A percentile compares a stretch with the other conserved stretches of the same genome.
phyloP scores from a whole-genome alignment of 2,113 vertebrate genomes.

The Empidonax traillii region DNA sequence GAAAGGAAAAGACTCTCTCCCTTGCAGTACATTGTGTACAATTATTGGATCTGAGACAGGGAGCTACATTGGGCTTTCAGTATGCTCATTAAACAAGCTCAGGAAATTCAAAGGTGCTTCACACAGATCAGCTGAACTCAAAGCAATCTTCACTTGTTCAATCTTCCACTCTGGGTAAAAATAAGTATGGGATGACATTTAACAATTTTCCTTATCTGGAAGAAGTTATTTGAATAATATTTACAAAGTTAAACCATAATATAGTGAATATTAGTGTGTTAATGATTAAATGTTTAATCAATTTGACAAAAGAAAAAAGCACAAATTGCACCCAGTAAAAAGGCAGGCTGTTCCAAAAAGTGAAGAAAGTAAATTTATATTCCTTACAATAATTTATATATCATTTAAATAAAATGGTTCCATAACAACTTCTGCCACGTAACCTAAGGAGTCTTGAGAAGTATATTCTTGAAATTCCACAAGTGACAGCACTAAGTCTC shows the following conservation, averaged over 20 bases:
- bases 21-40: not conserved
- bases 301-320: not conserved
- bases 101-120: not conserved
- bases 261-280: not conserved
- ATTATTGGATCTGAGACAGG: not conserved
- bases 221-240: not conserved
- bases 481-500: not conserved
- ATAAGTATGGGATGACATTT: not conserved
- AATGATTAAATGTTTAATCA: not conserved
- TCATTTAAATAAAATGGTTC: not conserved
- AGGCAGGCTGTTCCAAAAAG: not conserved
- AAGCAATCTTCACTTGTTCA: not conserved
- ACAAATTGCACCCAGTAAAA: not conserved
- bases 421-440: not conserved
- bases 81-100: not conserved
- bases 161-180: not conserved
- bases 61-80: not conserved
- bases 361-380: not conserved
- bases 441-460: not conserved
- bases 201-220: not conserved
- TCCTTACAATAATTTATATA: not conserved
- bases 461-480: not conserved
- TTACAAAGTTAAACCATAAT: not conserved
- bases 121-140: not conserved
- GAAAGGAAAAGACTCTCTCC: not conserved